Evolutionary conservation across 2,113 vertebrate species (phyloP), one percentile per base, ranked within the genome.

Genomic region (Leiothrix lutea): DNA sequence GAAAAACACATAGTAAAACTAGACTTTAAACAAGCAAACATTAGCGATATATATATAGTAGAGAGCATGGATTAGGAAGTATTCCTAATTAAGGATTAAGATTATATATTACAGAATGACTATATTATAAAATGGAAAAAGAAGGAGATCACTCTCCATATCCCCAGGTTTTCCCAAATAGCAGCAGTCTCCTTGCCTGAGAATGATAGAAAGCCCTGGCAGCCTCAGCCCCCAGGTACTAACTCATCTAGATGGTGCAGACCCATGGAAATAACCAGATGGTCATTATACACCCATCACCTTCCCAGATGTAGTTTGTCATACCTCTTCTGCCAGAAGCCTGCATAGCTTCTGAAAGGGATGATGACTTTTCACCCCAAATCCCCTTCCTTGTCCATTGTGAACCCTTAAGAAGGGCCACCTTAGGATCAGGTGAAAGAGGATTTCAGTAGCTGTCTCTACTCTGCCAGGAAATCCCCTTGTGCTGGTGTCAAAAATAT

Each of bases 231-330:
- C 58, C 24, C 35, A 38, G 21, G 18, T 23, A 23, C 17, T 14
- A 28, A 16, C 26, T 82, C 25, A 33, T 40, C 25, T 10, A 6
- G 26, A n/a, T 38, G 31, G 6, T 50, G 9, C 8, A 8, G 20
- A 47, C 23, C 24, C 29, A 5, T 8, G 25, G 28, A 69, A 19
- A 7, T 40, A 31, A 40, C 22, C 26, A 56, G 16, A 9, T 12
- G 16, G 35, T 26, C 6, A 8, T 5, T 9, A 12, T 12, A 36
- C 0, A 4, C 35, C 44, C 23, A 8, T 6, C 22, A 31, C 18
- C 18, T 47, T 70, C 44, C 81, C 14, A 45, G 67, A 16, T 4
- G 21, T 3, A 8, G 16, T 8, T 57, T 2, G 0, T 45, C 26
- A 15, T 11, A 23, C 1, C 16, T 65, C 14, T 51, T 71, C 70